Evolutionary conservation across 2,797 vertebrate species (phyloP).

Genomic region (Staurois parvus): DNA sequence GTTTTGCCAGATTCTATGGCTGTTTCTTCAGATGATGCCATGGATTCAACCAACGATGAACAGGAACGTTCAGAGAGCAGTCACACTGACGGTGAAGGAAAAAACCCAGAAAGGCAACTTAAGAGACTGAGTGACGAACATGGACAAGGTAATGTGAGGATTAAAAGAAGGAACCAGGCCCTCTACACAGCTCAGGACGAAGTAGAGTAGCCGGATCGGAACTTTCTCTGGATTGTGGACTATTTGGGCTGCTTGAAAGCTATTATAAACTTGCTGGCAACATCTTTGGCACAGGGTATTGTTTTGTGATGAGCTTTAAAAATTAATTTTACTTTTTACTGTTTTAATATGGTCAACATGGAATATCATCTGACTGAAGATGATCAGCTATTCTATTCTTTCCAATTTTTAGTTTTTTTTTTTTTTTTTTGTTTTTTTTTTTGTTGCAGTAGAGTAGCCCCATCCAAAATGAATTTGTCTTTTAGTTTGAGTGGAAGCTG

Average conservation of each 20-base stretch:
- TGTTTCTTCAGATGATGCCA: constrained; percentile 75
- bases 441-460: too few relatives aligned
- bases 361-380: background rate
- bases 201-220: constrained; percentile 68
- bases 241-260: background rate
- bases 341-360: constrained; percentile 1
- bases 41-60: constrained; percentile 66
- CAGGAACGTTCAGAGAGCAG: constrained; percentile 66
- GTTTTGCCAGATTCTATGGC: constrained; percentile 78
- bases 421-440: too few relatives aligned
- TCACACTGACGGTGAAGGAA: constrained; percentile 65
- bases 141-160: constrained; percentile 74
- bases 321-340: background rate
- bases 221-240: background rate
- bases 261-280: background rate
- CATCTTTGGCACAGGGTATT: background rate
- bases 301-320: background rate
- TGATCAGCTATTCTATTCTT: background rate
- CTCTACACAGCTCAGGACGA: constrained; percentile 86
- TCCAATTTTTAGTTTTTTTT: too few relatives aligned
- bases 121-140: constrained; percentile 82
- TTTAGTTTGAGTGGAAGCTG: too few relatives aligned
- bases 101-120: constrained; percentile 68
- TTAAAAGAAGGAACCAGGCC: constrained; percentile 94
- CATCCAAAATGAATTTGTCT: too few relatives aligned